Evolutionary conservation across 2,888 invertebrate species (phyloP).

Genomic region (Leptogaster cylindrica): DNA sequence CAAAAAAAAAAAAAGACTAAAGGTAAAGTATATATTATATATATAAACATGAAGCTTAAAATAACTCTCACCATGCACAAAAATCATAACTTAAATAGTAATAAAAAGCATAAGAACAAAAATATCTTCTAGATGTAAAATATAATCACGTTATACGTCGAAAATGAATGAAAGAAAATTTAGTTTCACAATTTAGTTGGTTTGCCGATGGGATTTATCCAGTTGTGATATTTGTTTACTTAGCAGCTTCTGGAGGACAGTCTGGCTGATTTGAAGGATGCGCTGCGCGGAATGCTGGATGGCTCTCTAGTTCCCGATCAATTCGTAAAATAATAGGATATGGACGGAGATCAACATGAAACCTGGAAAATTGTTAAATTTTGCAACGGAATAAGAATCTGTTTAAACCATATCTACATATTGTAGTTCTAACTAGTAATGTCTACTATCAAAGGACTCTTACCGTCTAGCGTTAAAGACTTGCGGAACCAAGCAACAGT

Average conservation of each 20-base stretch:
- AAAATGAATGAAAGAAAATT: constrained; percentile 14
- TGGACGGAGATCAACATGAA: constrained; percentile 87
- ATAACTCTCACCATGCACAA: constrained; percentile 21
- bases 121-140: constrained; percentile 24
- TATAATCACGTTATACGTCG: constrained; percentile 27
- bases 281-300: constrained; percentile 89
- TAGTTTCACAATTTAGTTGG: neutral
- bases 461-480: constrained; percentile 92
- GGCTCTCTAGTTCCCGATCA: constrained; percentile 82
- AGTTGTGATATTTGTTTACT: constrained; percentile 68
- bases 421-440: neutral
- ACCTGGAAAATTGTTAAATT: constrained; percentile 65
- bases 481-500: constrained; percentile 94
- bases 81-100: constrained; percentile 14
- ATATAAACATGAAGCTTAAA: constrained; percentile 28
- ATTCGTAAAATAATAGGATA: constrained; percentile 90
- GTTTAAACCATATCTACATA: neutral
- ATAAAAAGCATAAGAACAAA: constrained; percentile 8
- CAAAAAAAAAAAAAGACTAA: constrained; percentile 23
- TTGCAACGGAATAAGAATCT: constrained; percentile 13
- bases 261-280: constrained; percentile 94
- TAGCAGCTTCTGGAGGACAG: constrained; percentile 87
- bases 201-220: neutral
- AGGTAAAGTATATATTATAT: too few relatives aligned
- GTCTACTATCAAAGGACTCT: neutral